A percentile compares a stretch with the other conserved stretches of the same genome.
Conservation (phyloP, 2,797 vertebrate genomes). For the Sebastes diaconus region DNA sequence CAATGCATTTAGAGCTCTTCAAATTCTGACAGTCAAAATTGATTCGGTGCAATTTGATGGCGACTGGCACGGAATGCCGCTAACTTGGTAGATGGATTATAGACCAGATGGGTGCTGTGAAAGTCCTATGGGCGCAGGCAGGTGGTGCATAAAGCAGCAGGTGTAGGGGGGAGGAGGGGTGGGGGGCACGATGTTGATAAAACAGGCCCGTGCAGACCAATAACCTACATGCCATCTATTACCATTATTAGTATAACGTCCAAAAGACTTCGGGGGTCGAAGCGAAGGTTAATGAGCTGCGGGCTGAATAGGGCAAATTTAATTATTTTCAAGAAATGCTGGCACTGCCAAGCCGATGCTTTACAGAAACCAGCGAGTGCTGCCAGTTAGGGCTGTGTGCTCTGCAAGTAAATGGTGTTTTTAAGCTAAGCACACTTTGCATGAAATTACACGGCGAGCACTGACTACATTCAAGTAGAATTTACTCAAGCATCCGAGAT, state of each 20-base stretch:
- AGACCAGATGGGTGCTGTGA: conserved; percentile 12
- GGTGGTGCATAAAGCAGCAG: conserved; percentile 3
- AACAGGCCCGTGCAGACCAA: background rate
- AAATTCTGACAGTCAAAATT: background rate
- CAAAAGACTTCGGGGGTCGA: conserved; percentile 33
- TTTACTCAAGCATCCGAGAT: conserved; percentile 33
- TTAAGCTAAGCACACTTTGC: conserved; percentile 33
- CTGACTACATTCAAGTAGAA: conserved; percentile 22
- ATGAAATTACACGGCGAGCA: conserved; percentile 29
- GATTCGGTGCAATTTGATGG: conserved; percentile 1
- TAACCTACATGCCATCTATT: conserved; percentile 30
- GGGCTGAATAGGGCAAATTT: conserved; percentile 26
- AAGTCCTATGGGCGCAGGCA: background rate
- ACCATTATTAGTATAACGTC: conserved; percentile 14
- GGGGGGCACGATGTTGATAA: background rate
- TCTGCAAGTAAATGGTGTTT: conserved; percentile 39
- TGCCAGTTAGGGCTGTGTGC: conserved; percentile 34
- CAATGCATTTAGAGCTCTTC: background rate
- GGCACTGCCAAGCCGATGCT: conserved; percentile 24
- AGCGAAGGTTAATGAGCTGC: conserved; percentile 42
- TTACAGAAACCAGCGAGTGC: conserved; percentile 21
- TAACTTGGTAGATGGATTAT: conserved; percentile 10
- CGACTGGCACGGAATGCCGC: background rate
- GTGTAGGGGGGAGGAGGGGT: background rate
- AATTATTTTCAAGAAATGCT: conserved; percentile 45